phyloP scores from a whole-genome alignment of 2,113 vertebrate species.

The Amphilophus citrinellus region DNA sequence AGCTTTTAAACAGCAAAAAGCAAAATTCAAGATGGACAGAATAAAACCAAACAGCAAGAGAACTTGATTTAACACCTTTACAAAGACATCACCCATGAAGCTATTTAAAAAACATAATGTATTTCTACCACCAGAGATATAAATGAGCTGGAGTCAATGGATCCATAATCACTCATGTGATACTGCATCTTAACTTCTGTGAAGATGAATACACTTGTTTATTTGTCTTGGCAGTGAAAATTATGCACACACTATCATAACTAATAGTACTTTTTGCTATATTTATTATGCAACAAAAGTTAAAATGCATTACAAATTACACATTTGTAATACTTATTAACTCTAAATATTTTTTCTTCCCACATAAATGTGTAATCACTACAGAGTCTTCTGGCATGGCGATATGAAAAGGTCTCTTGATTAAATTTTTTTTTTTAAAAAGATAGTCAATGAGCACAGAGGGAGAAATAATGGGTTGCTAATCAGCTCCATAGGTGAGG shows the following conservation, averaged over 20 bases:
- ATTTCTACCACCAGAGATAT: neutral
- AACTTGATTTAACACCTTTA: neutral
- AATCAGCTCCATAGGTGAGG: neutral
- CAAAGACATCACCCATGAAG: neutral
- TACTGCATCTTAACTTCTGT: constrained; percentile 1
- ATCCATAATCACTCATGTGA: constrained; percentile 4
- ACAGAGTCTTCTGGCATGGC: neutral
- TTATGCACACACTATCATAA: neutral
- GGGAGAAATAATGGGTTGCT: neutral
- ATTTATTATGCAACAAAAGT: neutral
- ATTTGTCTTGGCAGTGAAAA: neutral
- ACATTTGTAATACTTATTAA: neutral
- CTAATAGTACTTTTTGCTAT: neutral
- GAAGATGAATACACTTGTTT: constrained; percentile 12
- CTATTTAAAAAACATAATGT: neutral
- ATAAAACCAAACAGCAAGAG: neutral
- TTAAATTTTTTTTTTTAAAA: neutral
- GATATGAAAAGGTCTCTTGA: neutral
- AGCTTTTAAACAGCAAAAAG: neutral
- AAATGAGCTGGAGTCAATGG: neutral
- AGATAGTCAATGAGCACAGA: neutral
- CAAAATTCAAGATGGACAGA: neutral
- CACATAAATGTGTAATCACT: neutral
- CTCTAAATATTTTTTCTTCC: neutral
- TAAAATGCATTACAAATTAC: neutral